phyloP scores from a whole-genome alignment of 2,113 vertebrate genomes.

The Pituophis catenifer region DNA sequence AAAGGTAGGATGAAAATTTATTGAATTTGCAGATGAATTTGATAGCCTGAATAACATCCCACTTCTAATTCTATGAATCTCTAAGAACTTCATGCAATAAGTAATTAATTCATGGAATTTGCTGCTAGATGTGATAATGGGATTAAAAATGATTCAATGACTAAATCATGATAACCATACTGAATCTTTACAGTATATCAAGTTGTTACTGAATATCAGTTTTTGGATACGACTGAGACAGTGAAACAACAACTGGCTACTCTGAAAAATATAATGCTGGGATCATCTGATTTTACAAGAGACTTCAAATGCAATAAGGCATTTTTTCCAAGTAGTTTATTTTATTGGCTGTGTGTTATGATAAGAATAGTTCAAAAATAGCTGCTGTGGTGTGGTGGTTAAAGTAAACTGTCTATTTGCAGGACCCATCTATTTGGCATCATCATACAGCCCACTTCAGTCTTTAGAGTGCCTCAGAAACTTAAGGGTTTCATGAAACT shows the following conservation, averaged over 20 bases:
- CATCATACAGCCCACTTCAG: background rate
- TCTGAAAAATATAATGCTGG: background rate
- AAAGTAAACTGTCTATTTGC: background rate
- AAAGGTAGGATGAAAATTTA: background rate
- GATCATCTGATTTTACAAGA: background rate
- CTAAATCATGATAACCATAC: background rate
- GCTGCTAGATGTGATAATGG: background rate
- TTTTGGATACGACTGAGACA: background rate
- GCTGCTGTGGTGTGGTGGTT: background rate
- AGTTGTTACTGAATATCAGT: background rate
- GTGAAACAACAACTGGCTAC: background rate
- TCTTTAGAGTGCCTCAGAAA: background rate
- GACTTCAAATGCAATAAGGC: background rate
- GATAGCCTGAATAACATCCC: background rate
- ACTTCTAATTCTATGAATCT: background rate
- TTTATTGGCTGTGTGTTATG: background rate
- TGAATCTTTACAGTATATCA: background rate
- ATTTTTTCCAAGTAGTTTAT: background rate
- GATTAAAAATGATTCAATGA: background rate
- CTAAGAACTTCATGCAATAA: background rate
- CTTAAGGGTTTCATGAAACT: background rate
- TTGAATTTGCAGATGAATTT: background rate
- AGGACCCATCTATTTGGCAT: background rate
- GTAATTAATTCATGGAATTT: background rate
- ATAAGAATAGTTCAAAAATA: background rate